phyloP scores from a whole-genome alignment of 2,888 invertebrate genomes.

The Xestobium rufovillosum region DNA sequence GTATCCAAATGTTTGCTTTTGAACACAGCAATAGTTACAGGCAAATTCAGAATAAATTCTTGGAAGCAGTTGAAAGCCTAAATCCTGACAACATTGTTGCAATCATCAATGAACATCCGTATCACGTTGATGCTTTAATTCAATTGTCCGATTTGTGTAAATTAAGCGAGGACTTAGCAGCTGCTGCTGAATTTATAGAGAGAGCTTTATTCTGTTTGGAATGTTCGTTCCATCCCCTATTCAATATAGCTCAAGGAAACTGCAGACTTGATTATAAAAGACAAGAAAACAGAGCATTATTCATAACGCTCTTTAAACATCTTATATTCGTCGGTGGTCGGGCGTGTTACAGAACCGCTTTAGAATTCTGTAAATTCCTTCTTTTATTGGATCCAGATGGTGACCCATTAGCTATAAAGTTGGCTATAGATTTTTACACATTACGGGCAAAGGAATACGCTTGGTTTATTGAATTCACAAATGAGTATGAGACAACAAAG shows the following conservation, averaged over 20 bases:
- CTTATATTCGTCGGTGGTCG: slow-evolving; percentile 68
- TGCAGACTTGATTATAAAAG: slow-evolving; percentile 69
- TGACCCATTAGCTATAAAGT: slow-evolving; percentile 69
- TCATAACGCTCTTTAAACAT: slow-evolving; percentile 74
- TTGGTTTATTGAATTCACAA: slow-evolving; percentile 51
- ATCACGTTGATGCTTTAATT: slow-evolving; percentile 68
- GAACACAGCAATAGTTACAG: slow-evolving; percentile 70
- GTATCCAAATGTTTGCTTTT: slow-evolving; percentile 59
- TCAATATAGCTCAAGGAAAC: slow-evolving; percentile 65
- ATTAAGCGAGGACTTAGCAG: slow-evolving; percentile 69
- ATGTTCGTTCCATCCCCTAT: slow-evolving; percentile 70
- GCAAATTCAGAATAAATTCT: slow-evolving; percentile 64
- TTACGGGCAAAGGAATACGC: slow-evolving; percentile 64
- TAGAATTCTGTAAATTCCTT: slow-evolving; percentile 80
- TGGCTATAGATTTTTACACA: slow-evolving; percentile 78
- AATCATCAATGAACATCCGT: slow-evolving; percentile 65
- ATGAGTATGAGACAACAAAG: slow-evolving; percentile 53
- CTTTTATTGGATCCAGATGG: slow-evolving; percentile 65
- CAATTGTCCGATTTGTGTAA: slow-evolving; percentile 75
- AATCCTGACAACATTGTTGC: slow-evolving; percentile 72
- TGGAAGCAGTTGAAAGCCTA: slow-evolving; percentile 69
- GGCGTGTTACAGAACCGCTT: slow-evolving; percentile 78
- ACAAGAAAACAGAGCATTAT: slow-evolving; percentile 77
- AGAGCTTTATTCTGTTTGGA: slow-evolving; percentile 70
- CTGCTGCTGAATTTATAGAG: slow-evolving; percentile 73